These are phyloP conservation scores for Polypterus senegalus DNA, from an alignment of 2,113 vertebrate genomes.

Conservation along the genomic window DNA sequence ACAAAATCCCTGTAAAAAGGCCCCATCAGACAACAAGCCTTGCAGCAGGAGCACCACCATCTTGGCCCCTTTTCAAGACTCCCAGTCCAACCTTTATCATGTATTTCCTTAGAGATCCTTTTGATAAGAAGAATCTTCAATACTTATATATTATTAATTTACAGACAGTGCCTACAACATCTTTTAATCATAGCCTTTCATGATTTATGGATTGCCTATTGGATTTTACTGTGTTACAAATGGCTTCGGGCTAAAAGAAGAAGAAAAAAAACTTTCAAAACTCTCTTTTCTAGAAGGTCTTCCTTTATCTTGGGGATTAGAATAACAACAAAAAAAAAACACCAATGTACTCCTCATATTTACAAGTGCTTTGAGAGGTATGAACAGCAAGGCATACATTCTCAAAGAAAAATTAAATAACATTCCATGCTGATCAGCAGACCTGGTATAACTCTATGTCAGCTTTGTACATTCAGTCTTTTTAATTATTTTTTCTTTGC, in stretches of 20 bases:
- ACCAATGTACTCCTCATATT: background rate
- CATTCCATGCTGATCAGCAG: background rate
- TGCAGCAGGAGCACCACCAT: background rate
- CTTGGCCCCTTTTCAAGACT: background rate
- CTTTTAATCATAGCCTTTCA: constrained; percentile 11
- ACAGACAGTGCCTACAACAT: constrained; percentile 6
- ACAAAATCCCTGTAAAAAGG: too few species aligned
- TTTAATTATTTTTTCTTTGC: too few species aligned
- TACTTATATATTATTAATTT: constrained; percentile 10
- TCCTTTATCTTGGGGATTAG: background rate
- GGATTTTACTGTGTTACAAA: constrained; percentile 6
- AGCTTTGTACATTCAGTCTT: too few species aligned
- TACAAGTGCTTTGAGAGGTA: background rate
- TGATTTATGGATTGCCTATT: constrained; percentile 10
- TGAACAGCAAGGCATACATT: background rate
- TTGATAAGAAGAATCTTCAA: constrained; percentile 6
- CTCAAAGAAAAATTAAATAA: background rate
- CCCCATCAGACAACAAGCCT: too few species aligned
- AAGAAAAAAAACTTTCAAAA: background rate
- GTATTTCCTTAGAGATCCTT: background rate
- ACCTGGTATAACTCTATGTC: too few species aligned
- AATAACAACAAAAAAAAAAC: too few species aligned
- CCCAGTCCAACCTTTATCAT: background rate
- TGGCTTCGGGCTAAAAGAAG: constrained; percentile 2
- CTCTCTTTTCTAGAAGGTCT: constrained; percentile 3